Evolutionary conservation across 2,113 vertebrate genomes (phyloP).

Genomic region (Tupaia chinensis): DNA sequence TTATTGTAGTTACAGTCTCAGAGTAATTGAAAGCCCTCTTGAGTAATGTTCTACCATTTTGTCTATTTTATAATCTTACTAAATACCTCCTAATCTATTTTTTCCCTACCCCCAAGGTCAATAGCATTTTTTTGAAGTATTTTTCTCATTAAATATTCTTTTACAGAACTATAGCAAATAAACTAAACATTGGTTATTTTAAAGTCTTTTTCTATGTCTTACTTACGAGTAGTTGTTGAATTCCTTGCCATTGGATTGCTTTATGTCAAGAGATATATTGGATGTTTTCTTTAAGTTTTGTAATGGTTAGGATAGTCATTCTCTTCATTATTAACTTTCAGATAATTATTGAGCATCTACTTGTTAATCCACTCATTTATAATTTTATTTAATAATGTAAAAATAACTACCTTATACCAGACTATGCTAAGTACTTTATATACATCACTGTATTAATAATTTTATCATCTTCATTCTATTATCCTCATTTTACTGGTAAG

Average conservation of each 20-base stretch:
- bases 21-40: slow-evolving; percentile 75
- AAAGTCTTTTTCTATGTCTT: background rate
- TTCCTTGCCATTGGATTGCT: background rate
- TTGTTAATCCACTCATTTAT: slow-evolving; percentile 25
- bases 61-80: slow-evolving; percentile 78
- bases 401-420: background rate
- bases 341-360: background rate
- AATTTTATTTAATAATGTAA: background rate
- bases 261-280: background rate
- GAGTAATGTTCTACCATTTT: slow-evolving; percentile 67
- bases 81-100: slow-evolving; percentile 80
- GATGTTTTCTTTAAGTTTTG: background rate
- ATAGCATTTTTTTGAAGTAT: slow-evolving; percentile 69
- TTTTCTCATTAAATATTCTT: slow-evolving; percentile 65
- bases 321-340: background rate
- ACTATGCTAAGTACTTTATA: background rate
- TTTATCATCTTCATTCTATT: background rate
- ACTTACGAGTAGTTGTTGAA: background rate
- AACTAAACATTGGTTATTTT: background rate
- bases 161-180: slow-evolving; percentile 35
- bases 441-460: background rate
- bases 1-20: background rate
- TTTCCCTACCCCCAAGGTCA: slow-evolving; percentile 64
- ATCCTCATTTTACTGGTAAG: background rate
- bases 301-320: background rate